These are phyloP conservation scores for Tonatia bakeri DNA, from an alignment of 2,113 vertebrate genomes.

Conservation along the genomic window DNA sequence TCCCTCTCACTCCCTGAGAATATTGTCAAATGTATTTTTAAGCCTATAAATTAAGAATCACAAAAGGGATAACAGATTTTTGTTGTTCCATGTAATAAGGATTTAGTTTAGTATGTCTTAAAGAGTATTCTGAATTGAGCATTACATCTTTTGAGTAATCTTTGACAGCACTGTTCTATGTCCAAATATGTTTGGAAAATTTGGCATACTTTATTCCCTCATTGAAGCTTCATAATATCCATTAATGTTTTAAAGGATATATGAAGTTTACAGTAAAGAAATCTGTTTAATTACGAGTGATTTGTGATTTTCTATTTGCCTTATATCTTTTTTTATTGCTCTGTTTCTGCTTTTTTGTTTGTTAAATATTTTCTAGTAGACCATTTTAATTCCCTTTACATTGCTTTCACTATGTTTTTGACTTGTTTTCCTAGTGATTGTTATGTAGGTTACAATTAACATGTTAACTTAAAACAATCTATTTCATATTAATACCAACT, in stretches of 20 bases:
- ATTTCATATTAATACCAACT: not conserved
- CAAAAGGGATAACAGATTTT: not conserved
- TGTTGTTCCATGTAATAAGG: not conserved
- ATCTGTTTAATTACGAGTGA: not conserved
- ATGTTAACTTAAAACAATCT: not conserved
- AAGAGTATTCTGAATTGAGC: not conserved
- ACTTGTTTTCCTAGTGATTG: not conserved
- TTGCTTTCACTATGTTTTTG: not conserved
- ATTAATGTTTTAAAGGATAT: not conserved
- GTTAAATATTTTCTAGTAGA: not conserved
- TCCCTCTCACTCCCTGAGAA: not conserved
- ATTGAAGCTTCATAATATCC: not conserved
- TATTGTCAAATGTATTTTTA: slow-evolving; percentile 36
- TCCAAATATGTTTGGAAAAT: not conserved
- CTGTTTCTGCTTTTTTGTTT: not conserved
- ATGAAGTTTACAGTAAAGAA: not conserved
- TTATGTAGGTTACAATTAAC: not conserved
- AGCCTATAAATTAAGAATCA: not conserved
- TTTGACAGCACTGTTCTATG: not conserved
- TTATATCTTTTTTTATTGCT: not conserved
- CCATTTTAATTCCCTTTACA: not conserved
- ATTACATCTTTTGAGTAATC: not conserved
- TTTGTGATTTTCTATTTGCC: not conserved
- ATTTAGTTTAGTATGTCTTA: not conserved
- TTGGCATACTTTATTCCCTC: not conserved